Percentiles rank a stretch among this genome's conserved stretches.
phyloP scores from a whole-genome alignment of 2,797 vertebrate species.

The Halcyon smyrnensis region DNA sequence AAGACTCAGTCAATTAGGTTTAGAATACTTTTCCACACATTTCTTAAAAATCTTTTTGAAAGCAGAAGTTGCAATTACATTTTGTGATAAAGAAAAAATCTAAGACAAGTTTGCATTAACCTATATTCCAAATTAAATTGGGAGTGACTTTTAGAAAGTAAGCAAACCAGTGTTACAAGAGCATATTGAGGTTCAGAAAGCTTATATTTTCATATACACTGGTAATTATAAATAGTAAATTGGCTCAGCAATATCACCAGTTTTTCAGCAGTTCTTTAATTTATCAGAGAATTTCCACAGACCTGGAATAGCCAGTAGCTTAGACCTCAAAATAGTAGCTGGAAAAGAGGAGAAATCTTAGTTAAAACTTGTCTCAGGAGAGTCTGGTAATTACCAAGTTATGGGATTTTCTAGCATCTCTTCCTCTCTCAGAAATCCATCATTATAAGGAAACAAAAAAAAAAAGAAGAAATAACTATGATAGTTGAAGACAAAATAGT shows the following conservation, averaged over 20 bases:
- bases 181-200: not conserved
- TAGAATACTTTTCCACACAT: not conserved
- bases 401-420: not conserved
- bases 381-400: not conserved
- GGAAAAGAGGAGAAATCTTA: not conserved
- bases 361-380: not conserved
- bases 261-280: not conserved
- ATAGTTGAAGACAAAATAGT: not conserved
- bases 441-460: not conserved
- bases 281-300: not conserved
- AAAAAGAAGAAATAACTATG: not conserved
- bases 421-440: not conserved
- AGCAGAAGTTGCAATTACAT: not conserved
- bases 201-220: not conserved
- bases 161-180: not conserved
- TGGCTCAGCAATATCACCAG: not conserved
- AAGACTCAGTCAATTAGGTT: not conserved
- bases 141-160: not conserved
- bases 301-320: not conserved
- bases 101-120: not conserved
- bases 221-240: not conserved
- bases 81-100: not conserved
- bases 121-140: not conserved
- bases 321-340: not conserved
- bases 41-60: not conserved